Percentiles rank a stretch among this genome's conserved stretches.
These are phyloP conservation scores for Pseudorectes ferrugineus DNA, from an alignment of 2,113 vertebrate species.

Conservation along the genomic window DNA sequence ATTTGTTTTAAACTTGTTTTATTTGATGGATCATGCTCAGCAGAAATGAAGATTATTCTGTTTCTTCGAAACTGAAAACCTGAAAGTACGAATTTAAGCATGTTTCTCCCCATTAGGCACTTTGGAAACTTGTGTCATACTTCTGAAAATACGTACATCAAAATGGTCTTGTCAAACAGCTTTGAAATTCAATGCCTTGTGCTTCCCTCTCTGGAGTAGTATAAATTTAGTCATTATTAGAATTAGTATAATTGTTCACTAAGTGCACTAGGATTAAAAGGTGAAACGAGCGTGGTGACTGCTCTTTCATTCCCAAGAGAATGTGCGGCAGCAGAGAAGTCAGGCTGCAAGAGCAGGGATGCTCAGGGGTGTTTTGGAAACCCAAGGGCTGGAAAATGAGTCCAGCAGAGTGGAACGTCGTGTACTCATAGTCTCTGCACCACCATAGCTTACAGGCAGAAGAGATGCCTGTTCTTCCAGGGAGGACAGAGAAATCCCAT, in stretches of 20 bases:
- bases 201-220: neutral
- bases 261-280: slow-evolving; percentile 34
- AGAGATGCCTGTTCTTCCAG: neutral
- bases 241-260: slow-evolving; percentile 37
- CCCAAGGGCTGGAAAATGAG: neutral
- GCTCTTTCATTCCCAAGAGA: neutral
- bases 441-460: neutral
- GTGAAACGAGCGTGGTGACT: neutral
- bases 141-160: slow-evolving; percentile 11
- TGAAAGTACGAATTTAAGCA: neutral
- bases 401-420: rapidly evolving
- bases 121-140: slow-evolving; percentile 1
- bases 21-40: neutral
- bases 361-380: neutral
- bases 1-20: neutral
- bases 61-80: neutral
- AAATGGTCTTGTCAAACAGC: slow-evolving; percentile 30
- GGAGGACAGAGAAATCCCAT: neutral
- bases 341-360: neutral
- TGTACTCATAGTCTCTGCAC: neutral
- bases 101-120: neutral
- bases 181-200: slow-evolving; percentile 1
- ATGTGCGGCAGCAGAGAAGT: rapidly evolving
- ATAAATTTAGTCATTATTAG: slow-evolving; percentile 37
- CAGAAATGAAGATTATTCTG: neutral